phyloP scores from a whole-genome alignment of 1,140 invertebrate species.

The Aphelenchoides besseyi region DNA sequence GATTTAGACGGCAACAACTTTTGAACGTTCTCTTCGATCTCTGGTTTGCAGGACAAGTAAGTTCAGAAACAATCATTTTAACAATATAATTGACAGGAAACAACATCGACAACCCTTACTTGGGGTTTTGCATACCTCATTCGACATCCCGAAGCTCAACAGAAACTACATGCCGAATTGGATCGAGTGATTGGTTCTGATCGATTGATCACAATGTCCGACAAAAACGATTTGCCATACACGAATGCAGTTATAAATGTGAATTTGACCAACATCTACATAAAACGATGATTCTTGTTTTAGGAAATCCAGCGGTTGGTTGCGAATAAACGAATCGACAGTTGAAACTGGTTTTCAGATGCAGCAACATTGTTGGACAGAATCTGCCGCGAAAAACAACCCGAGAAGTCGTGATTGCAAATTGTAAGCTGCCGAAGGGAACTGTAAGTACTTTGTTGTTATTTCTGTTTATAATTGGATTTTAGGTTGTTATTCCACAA shows the following conservation, averaged over 20 bases:
- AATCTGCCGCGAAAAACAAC: conserved; percentile 13
- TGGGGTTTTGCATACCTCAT: conserved; percentile 13
- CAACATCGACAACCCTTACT: background rate
- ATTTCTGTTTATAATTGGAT: no score
- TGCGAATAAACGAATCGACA: no score
- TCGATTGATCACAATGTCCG: conserved; percentile 10
- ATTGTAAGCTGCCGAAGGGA: background rate
- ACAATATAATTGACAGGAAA: conserved; percentile 19
- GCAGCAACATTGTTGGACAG: conserved; percentile 5
- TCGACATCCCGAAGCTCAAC: conserved; percentile 11
- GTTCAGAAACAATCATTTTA: background rate
- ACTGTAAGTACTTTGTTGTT: no score
- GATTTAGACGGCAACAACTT: background rate
- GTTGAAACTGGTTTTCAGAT: no score
- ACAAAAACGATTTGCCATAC: background rate
- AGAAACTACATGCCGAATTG: background rate
- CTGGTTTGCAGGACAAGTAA: background rate
- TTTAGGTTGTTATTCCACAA: background rate
- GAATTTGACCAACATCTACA: background rate
- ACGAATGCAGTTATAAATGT: conserved; percentile 8
- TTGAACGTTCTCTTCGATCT: background rate
- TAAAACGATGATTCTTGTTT: background rate
- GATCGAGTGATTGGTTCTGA: conserved; percentile 4
- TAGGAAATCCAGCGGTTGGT: conserved; percentile 10
- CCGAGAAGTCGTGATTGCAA: background rate